phyloP scores from a whole-genome alignment of 2,888 invertebrate species.

The Lordiphosa andalusiaca region DNA sequence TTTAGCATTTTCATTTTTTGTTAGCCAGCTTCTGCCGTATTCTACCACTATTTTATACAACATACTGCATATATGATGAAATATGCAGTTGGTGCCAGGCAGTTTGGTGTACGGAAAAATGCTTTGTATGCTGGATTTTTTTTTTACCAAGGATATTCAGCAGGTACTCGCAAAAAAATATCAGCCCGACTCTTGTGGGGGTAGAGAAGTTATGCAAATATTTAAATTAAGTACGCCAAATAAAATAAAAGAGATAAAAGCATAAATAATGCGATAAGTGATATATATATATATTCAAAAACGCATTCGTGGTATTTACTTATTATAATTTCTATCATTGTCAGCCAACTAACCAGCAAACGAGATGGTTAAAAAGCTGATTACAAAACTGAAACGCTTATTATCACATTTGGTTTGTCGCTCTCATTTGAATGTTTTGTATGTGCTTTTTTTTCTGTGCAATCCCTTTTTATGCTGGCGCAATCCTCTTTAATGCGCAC shows the following conservation, averaged over 20 bases:
- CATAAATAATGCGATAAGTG: constrained; percentile 21
- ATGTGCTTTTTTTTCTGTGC: constrained; percentile 4
- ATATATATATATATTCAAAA: no score
- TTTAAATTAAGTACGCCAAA: constrained; percentile 46
- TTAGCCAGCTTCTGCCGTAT: constrained; percentile 5
- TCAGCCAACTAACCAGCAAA: constrained; percentile 15
- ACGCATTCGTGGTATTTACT: no score
- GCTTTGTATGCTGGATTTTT: constrained; percentile 29
- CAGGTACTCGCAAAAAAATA: constrained; percentile 57
- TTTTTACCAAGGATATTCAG: constrained; percentile 58
- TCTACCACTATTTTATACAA: constrained; percentile 16
- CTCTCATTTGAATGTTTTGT: constrained; percentile 37
- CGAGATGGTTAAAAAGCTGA: not conserved
- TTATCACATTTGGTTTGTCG: constrained; percentile 57
- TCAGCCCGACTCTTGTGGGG: constrained; percentile 12
- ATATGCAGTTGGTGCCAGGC: constrained; percentile 32
- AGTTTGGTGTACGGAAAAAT: constrained; percentile 23
- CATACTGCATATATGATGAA: constrained; percentile 29
- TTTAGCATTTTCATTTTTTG: constrained; percentile 71
- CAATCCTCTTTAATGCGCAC: constrained; percentile 70
- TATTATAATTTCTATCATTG: constrained; percentile 3
- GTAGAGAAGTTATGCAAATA: constrained; percentile 62
- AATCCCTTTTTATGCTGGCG: constrained; percentile 65
- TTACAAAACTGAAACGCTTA: constrained; percentile 58
- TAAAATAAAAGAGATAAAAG: constrained; percentile 22